Conservation (phyloP, 2,888 invertebrate genomes). For the Agrochola circellaris region DNA sequence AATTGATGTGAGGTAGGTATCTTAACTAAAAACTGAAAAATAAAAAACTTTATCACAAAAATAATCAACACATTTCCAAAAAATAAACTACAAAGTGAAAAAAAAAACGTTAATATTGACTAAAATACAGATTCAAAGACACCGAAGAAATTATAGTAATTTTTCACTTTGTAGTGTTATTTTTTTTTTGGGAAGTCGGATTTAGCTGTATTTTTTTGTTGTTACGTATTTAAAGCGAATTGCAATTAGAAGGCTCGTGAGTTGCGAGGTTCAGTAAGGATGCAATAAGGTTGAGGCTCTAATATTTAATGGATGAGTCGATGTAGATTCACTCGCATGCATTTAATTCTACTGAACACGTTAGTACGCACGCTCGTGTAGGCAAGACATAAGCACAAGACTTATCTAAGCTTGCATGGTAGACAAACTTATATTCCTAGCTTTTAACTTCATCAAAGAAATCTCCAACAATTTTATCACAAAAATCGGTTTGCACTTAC, state of each 20-base stretch:
- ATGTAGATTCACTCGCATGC: not conserved
- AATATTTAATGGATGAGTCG: conserved; percentile 15
- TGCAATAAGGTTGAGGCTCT: not conserved
- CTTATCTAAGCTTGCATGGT: too few species aligned
- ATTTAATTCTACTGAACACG: conserved; percentile 4
- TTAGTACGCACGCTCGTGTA: not conserved
- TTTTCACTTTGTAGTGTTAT: too few species aligned
- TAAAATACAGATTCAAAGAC: too few species aligned
- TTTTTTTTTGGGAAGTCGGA: too few species aligned
- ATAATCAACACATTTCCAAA: too few species aligned
- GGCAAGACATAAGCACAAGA: not conserved
- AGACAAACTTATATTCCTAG: not conserved
- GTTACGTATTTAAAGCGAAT: not conserved
- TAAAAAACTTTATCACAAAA: too few species aligned
- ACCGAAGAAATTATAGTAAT: too few species aligned
- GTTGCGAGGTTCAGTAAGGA: not conserved
- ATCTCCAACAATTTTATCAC: not conserved
- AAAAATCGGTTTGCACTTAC: conserved; percentile 1
- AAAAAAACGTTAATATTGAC: too few species aligned
- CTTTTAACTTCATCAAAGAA: not conserved
- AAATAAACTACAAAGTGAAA: too few species aligned
- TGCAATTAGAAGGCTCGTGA: conserved; percentile 3
- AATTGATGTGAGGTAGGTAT: too few species aligned
- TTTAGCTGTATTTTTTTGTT: not conserved
- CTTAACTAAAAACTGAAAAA: too few species aligned